phyloP scores from a whole-genome alignment of 2,888 invertebrate species.

The Thelaira solivaga region DNA sequence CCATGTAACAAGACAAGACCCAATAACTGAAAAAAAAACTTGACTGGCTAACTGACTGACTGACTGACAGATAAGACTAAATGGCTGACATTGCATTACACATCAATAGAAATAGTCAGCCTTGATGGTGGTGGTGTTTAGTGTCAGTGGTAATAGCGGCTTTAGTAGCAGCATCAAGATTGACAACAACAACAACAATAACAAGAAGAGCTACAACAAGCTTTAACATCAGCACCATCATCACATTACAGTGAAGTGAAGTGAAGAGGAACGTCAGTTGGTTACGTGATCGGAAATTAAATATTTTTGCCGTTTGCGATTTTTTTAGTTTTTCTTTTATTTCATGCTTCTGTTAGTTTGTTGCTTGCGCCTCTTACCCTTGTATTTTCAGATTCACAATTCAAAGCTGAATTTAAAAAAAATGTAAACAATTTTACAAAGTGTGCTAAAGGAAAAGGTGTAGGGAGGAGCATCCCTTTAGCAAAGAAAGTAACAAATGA shows the following conservation, averaged over 20 bases:
- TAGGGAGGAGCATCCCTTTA: not conserved
- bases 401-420: slow-evolving; percentile 2
- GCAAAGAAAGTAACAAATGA: too few species aligned
- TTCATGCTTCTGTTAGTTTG: too few species aligned
- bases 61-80: not conserved
- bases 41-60: slow-evolving; percentile 3
- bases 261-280: slow-evolving; percentile 57
- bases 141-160: slow-evolving; percentile 12
- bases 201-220: slow-evolving; percentile 1
- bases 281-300: slow-evolving; percentile 61
- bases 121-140: slow-evolving; percentile 1
- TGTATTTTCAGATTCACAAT: slow-evolving; percentile 13
- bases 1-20: slow-evolving; percentile 47
- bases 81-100: slow-evolving; percentile 3
- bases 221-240: slow-evolving; percentile 21
- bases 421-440: slow-evolving; percentile 26
- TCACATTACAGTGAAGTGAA: slow-evolving; percentile 53
- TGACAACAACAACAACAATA: not conserved
- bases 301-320: slow-evolving; percentile 30
- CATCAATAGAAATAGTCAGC: slow-evolving; percentile 39
- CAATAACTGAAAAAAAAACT: too few species aligned
- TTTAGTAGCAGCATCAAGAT: slow-evolving; percentile 2
- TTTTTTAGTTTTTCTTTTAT: not conserved
- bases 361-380: too few species aligned
- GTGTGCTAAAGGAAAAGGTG: not conserved